phyloP scores from a whole-genome alignment of 2,797 vertebrate genomes.

The Spinibarbus caldwelli region DNA sequence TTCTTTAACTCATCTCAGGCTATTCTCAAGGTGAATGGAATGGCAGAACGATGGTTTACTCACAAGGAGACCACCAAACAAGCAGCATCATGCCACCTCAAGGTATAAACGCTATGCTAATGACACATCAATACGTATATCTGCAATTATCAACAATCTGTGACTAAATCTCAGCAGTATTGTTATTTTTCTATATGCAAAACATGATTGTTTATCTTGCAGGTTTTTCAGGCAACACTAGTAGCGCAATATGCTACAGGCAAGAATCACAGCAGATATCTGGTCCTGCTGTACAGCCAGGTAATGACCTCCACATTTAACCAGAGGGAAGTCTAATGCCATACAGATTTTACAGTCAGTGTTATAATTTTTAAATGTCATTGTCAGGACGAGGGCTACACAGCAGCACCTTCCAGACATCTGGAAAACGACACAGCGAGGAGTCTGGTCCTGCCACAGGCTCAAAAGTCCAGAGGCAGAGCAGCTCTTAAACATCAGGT shows the following conservation, averaged over 20 bases:
- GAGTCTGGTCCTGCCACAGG: conserved; percentile 66
- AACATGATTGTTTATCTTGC: conserved; percentile 19
- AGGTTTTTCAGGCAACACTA: conserved; percentile 65
- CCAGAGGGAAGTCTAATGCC: background rate
- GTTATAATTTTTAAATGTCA: conserved; percentile 1
- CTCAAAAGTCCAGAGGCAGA: conserved; percentile 78
- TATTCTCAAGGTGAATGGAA: conserved; percentile 76
- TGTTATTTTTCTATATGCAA: background rate
- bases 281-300: conserved; percentile 64
- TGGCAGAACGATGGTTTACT: conserved; percentile 73
- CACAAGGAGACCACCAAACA: conserved; percentile 68
- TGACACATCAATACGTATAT: background rate
- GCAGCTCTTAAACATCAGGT: conserved; percentile 70
- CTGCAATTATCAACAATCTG: background rate
- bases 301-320: conserved; percentile 60
- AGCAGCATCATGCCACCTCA: conserved; percentile 65
- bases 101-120: conserved; percentile 58
- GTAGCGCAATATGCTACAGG: conserved; percentile 68
- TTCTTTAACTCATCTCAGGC: conserved; percentile 60
- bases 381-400: conserved; percentile 68
- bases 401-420: conserved; percentile 51
- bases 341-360: background rate
- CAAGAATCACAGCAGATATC: conserved; percentile 67
- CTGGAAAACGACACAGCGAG: conserved; percentile 76
- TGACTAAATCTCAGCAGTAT: background rate